These are phyloP conservation scores for Drosophila diplacantha DNA, from an alignment of 2,888 invertebrate species.

Conservation along the genomic window DNA sequence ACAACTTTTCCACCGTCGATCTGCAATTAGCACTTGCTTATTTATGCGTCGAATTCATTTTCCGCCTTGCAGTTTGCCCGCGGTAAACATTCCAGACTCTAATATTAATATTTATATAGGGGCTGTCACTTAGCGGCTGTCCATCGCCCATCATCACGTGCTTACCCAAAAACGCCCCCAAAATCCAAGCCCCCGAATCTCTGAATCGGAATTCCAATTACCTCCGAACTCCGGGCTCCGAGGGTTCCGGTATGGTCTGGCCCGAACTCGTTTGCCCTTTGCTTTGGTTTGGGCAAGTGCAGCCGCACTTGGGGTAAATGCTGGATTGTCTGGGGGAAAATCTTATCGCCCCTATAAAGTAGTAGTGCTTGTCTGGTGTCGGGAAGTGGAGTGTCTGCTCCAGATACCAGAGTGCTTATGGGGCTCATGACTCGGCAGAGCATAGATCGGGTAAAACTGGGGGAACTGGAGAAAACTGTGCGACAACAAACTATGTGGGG, in stretches of 20 bases:
- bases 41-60: constrained; percentile 47
- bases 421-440: constrained; percentile 13
- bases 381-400: constrained; percentile 14
- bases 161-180: constrained; percentile 25
- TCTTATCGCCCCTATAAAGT: constrained; percentile 15
- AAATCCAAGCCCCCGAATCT: neutral
- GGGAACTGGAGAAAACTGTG: neutral
- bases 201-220: constrained; percentile 3
- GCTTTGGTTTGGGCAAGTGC: neutral
- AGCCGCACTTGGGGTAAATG: constrained; percentile 7
- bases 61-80: constrained; percentile 18
- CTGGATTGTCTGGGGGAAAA: constrained; percentile 7
- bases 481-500: neutral
- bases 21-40: constrained; percentile 49
- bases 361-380: constrained; percentile 6
- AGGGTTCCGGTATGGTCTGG: constrained; percentile 11
- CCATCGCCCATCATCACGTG: constrained; percentile 28
- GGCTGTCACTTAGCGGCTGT: constrained; percentile 20
- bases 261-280: constrained; percentile 7
- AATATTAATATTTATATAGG: constrained; percentile 7
- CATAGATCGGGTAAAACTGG: constrained; percentile 4
- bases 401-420: constrained; percentile 11
- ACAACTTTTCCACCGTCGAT: constrained; percentile 28
- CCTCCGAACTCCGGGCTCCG: neutral
- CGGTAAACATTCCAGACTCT: constrained; percentile 15